Base-by-base conservation (phyloP, 23 tunicate species). In the Pegea sp. region DNA sequence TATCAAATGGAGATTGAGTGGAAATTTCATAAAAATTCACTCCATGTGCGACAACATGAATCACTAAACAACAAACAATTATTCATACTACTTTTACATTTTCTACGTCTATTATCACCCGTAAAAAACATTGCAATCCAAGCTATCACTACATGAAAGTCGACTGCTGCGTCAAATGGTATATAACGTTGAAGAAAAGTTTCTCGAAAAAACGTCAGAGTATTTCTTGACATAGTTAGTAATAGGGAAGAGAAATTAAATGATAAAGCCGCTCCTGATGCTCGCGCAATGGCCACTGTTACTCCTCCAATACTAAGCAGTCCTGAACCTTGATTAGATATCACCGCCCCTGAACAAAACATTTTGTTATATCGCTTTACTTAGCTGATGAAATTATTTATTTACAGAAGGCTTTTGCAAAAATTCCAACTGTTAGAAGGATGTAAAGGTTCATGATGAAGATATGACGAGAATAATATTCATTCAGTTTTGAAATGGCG, bases 101-200 rank as follows among this genome's bases (percentile, higher is more conserved):
- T 34, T 59, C 8, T n/a, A 6, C 8, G 25, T 21, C 22, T 18
- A 13, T 16, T 1, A 63, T 11, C 21, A 79, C 93, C 75, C 6
- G 93, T 81, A 21, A 72, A 72, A 38, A 67, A 29, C 26, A 72
- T 42, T 0, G 93, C 93, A 57, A 66, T 56, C 93, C 93, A 81
- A 24, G 93, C 93, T 6, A 81, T 50, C 16, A 67, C 34, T 58
- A 59, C 58, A 33, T 81, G 93, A 75, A 81, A 67, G 22, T 69
- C 24, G 4, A 81, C 69, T 2, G 93, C 93, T 34, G 81, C 62
- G 54, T 81, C 93, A 31, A 81, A 81, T 0, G 93, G 93, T 16
- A 81, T 72, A 54, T 66, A 81, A n/a, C 70, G 80, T 57, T 72
- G 75, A n/a, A 81, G 70, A 48, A 81, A 81, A 16, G 93, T 81